Percentiles rank a stretch among this genome's conserved stretches.
Conservation (phyloP, 2,888 invertebrate genomes). For the Eucriotettix oculatus region DNA sequence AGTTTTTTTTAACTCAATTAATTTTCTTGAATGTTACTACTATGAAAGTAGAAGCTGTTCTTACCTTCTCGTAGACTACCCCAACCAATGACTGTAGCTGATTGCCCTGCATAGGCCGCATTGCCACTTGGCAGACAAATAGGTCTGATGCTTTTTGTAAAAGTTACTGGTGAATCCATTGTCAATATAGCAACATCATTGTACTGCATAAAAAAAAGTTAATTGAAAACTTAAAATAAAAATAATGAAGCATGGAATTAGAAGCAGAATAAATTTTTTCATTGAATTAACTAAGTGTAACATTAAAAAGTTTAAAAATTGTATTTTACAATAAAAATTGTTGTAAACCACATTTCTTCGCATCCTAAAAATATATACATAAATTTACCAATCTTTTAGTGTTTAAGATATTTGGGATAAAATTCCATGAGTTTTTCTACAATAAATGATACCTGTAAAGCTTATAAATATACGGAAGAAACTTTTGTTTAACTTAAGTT, state of each 20-base stretch:
- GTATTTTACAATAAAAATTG: too few relatives aligned
- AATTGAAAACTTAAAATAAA: background rate
- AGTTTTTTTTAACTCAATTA: background rate
- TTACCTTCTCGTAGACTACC: slow-evolving; percentile 65
- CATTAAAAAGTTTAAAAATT: too few relatives aligned
- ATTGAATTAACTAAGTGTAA: too few relatives aligned
- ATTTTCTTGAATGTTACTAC: background rate
- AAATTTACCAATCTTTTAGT: too few relatives aligned
- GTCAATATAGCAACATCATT: slow-evolving; percentile 73
- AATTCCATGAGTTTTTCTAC: too few relatives aligned
- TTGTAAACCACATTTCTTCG: too few relatives aligned
- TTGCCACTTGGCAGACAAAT: slow-evolving; percentile 51
- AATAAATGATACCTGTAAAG: too few relatives aligned
- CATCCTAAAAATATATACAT: too few relatives aligned
- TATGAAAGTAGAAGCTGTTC: slow-evolving; percentile 14
- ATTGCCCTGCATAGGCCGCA: slow-evolving; percentile 44
- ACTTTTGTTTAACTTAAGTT: too few relatives aligned
- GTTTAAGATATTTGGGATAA: too few relatives aligned
- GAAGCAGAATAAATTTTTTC: too few relatives aligned
- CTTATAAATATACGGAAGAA: too few relatives aligned
- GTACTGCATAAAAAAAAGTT: slow-evolving; percentile 34
- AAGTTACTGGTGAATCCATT: slow-evolving; percentile 56
- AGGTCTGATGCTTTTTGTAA: slow-evolving; percentile 52
- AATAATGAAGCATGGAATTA: background rate
- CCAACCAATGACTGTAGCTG: slow-evolving; percentile 77